These are phyloP conservation scores for Microhierax caerulescens DNA, from an alignment of 2,797 vertebrate species.

Conservation along the genomic window DNA sequence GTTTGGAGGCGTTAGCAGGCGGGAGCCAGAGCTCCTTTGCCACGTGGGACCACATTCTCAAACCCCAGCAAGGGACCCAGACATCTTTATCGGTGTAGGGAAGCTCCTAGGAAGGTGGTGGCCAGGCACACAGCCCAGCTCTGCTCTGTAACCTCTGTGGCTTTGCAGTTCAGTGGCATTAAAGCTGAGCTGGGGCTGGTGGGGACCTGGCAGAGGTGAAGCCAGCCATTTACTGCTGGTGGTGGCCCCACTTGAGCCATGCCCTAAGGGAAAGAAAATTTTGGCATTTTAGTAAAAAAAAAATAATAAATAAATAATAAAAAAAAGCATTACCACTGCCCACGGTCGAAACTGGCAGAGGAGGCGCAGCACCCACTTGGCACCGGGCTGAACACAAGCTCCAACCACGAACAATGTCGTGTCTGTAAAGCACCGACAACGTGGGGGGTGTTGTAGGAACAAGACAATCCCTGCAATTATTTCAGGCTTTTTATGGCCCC, in stretches of 20 bases:
- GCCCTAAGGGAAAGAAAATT: not conserved
- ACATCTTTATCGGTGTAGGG: fast-evolving
- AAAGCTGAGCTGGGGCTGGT: not conserved
- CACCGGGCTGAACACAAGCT: fast-evolving
- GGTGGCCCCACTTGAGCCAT: not conserved
- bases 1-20: not conserved
- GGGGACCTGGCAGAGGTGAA: not conserved
- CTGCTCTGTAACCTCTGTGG: not conserved
- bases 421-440: not conserved
- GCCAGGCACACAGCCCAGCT: not conserved
- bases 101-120: not conserved
- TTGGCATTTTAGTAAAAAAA: not conserved
- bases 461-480: not conserved
- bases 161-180: not conserved
- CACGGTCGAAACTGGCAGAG: not conserved
- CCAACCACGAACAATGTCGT: not conserved
- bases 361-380: not conserved
- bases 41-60: not conserved
- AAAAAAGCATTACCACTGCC: not conserved
- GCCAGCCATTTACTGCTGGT: not conserved
- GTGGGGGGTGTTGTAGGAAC: not conserved
- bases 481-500: not conserved
- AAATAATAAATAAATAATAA: not conserved
- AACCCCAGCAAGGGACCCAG: not conserved
- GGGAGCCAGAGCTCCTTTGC: not conserved